phyloP scores from a whole-genome alignment of 2,888 invertebrate genomes.

The Clivina fossor region DNA sequence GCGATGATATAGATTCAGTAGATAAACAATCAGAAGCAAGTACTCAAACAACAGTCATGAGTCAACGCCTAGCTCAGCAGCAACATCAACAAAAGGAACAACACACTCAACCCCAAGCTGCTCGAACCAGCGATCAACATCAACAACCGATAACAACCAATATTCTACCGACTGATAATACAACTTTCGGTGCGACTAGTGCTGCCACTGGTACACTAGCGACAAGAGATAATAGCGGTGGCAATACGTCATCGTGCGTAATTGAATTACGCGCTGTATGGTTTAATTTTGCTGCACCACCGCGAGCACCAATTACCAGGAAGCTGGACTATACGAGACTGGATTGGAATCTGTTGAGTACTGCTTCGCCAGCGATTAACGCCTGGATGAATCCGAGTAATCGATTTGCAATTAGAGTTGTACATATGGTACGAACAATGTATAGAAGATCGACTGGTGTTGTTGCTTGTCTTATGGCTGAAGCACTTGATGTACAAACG shows the following conservation, averaged over 20 bases:
- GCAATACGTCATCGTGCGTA: constrained; percentile 81
- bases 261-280: constrained; percentile 88
- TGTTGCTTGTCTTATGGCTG: constrained; percentile 93
- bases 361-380: constrained; percentile 94
- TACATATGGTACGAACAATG: constrained; percentile 77
- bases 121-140: background rate
- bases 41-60: constrained; percentile 23
- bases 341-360: constrained; percentile 95
- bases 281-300: constrained; percentile 98
- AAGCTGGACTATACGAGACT: constrained; percentile 93
- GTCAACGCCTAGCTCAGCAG: constrained; percentile 1
- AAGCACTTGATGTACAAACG: constrained; percentile 84
- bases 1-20: constrained; percentile 48
- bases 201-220: constrained; percentile 15
- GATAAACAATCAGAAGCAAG: constrained; percentile 21
- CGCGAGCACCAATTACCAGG: constrained; percentile 88
- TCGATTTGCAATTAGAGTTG: constrained; percentile 81
- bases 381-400: constrained; percentile 98
- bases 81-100: too few species aligned
- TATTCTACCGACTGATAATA: background rate
- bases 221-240: constrained; percentile 61
- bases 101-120: background rate
- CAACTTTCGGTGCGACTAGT: background rate
- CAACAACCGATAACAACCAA: background rate
- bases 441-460: constrained; percentile 81